phyloP scores from a whole-genome alignment of 2,888 invertebrate species.

The Eupithecia inturbata region DNA sequence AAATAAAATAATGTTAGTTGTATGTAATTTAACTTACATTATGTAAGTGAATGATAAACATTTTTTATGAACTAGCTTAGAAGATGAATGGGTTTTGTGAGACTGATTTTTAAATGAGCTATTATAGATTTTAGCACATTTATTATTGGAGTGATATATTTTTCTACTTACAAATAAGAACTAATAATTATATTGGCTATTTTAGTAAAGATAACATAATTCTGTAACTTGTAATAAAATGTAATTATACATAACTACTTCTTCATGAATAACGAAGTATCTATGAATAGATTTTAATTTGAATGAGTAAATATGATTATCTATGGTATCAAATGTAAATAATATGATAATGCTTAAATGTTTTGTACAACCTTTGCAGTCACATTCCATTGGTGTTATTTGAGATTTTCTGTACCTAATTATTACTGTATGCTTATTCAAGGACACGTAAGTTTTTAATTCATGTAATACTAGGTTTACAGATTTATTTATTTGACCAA shows the following conservation, averaged over 20 bases:
- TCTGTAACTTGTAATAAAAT: not conserved
- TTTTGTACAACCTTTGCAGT: slow-evolving; percentile 18
- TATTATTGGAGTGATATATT: not conserved
- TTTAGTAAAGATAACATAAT: not conserved
- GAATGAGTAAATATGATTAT: not conserved
- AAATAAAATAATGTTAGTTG: not conserved
- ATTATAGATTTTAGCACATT: not conserved
- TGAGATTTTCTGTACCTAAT: slow-evolving; percentile 20
- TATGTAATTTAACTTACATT: too few species aligned
- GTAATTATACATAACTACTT: not conserved
- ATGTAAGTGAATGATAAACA: slow-evolving; percentile 4
- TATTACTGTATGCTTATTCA: not conserved
- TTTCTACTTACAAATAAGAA: not conserved
- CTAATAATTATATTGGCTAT: not conserved
- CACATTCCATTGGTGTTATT: slow-evolving; percentile 40
- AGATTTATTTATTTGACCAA: too few species aligned
- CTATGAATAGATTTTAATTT: not conserved
- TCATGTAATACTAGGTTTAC: slow-evolving; percentile 20
- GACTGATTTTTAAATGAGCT: slow-evolving; percentile 26
- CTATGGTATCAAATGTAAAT: slow-evolving; percentile 17
- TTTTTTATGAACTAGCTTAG: slow-evolving; percentile 11
- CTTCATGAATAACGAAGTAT: not conserved
- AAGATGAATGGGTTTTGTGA: slow-evolving; percentile 36
- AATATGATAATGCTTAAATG: slow-evolving; percentile 3
- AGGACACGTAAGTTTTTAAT: slow-evolving; percentile 6